Base-by-base conservation (phyloP, 2,797 vertebrate genomes). In the Mormyrops attenuatus region DNA sequence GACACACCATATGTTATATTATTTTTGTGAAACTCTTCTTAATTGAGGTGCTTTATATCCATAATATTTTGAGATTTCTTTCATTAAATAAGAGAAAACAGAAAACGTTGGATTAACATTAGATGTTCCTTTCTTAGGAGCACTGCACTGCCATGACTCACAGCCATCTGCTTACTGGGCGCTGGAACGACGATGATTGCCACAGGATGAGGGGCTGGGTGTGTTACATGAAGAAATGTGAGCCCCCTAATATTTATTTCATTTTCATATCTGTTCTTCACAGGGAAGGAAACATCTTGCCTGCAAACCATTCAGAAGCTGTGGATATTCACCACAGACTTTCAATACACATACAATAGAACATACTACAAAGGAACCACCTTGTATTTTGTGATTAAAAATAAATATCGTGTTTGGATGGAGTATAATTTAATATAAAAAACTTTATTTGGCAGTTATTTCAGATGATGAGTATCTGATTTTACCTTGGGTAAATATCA, bases 201-300 rank as follows among this genome's bases (percentile, higher is more conserved):
- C 89, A 92, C 0, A 92, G 90, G 17, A 8, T 90, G 6, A 92
- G 93, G 0, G 96, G 96, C 92, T 96, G 96, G 15, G 94, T 96
- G 85, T 96, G 96, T 94, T 96, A 53, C 92, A 94, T 52, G 89
- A 95, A 91, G 91, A 97, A 96, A 95, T 95, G 96, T 97, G 69
- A 91, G 94, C 90, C 88, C 38, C n/a, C 1, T 52, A 17, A 88
- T 63, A 13, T 49, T 38, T 50, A 20, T 41, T 80, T 80, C 17
- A 69, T 34, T 73, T 73, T 73, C 17, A 73, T 73, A 34, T 5
- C 30, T 0, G 1, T 66, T 66, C 60, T 73, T 73, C 66, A 38
- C 66, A 38, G 30, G 38, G 1, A 77, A 73, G 5, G 20, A 77
- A 77, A 41, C 9, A 66, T 30, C 60, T 66, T 26, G 60, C 9